These are phyloP conservation scores for Drosophila repleta DNA, from an alignment of 1,140 invertebrate genomes.

Conservation along the genomic window DNA sequence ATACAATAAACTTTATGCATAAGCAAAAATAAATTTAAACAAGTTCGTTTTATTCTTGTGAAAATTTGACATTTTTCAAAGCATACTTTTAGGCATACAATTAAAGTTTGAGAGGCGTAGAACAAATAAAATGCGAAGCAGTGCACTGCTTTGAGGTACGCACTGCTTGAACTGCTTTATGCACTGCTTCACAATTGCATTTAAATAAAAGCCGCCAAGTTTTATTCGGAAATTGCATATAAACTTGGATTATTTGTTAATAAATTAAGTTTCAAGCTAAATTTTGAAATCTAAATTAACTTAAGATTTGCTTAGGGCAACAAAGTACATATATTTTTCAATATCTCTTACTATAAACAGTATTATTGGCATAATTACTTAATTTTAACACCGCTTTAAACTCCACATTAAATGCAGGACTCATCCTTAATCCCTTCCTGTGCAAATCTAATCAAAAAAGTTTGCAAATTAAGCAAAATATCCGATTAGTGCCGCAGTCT, in stretches of 20 bases:
- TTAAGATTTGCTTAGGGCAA: no score
- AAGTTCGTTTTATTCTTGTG: not conserved
- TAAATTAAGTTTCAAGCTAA: not conserved
- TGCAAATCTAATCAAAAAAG: not conserved
- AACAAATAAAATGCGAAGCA: not conserved
- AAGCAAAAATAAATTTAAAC: slow-evolving; percentile 26
- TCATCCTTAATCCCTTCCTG: not conserved
- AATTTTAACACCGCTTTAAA: no score
- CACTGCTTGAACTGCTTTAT: not conserved
- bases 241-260: not conserved
- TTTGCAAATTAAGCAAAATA: slow-evolving; percentile 28
- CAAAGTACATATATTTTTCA: no score
- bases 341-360: no score
- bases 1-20: slow-evolving; percentile 31
- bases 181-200: not conserved
- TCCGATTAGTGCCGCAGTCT: slow-evolving; percentile 17
- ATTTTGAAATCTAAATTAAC: no score
- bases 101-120: slow-evolving; percentile 4
- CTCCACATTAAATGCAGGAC: no score
- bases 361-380: no score
- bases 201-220: not conserved
- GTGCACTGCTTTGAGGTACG: slow-evolving; percentile 2
- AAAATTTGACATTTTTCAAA: not conserved
- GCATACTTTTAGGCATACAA: not conserved
- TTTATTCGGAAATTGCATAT: not conserved